These are phyloP conservation scores for Tipula vernalis DNA, from an alignment of 2,888 invertebrate genomes.

Conservation along the genomic window DNA sequence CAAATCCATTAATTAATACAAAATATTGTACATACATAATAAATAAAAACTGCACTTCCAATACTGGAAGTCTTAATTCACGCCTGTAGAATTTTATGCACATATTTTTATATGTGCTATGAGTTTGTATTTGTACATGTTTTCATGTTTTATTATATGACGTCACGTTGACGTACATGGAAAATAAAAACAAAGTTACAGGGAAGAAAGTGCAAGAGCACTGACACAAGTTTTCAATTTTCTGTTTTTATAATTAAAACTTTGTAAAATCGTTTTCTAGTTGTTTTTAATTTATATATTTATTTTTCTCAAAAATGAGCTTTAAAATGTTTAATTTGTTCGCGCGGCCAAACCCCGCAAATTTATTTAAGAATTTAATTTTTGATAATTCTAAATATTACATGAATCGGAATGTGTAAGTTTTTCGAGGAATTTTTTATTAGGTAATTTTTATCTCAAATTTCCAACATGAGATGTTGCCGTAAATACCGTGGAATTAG, in stretches of 20 bases:
- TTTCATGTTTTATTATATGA: too few relatives aligned
- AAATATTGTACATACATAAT: too few relatives aligned
- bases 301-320: background rate
- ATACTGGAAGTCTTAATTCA: too few relatives aligned
- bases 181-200: too few relatives aligned
- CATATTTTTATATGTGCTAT: too few relatives aligned
- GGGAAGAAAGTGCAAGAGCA: background rate
- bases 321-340: background rate
- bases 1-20: too few relatives aligned
- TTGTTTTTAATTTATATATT: background rate
- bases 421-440: background rate
- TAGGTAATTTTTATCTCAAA: background rate
- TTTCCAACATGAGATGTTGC: background rate
- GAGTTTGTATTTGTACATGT: too few relatives aligned
- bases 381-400: background rate
- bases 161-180: too few relatives aligned
- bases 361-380: background rate
- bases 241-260: background rate
- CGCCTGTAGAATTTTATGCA: too few relatives aligned
- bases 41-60: too few relatives aligned
- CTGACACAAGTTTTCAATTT: background rate
- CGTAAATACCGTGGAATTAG: background rate
- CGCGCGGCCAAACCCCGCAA: background rate
- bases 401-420: background rate
- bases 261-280: background rate